Evolutionary conservation across 2,888 invertebrate species (phyloP).

Genomic region (Lithophane socia): DNA sequence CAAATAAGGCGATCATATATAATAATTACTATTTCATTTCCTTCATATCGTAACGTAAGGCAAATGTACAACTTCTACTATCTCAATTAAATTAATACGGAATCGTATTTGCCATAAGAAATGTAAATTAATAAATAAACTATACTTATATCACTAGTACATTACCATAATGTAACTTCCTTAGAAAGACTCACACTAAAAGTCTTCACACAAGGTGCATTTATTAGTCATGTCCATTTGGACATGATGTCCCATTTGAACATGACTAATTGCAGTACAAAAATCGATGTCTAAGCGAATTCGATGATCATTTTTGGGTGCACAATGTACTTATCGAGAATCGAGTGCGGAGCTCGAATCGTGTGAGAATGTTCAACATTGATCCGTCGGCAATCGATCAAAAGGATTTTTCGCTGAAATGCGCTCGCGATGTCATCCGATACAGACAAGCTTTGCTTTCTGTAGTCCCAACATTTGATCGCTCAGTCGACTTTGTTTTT

Average conservation of each 20-base stretch:
- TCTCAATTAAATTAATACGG: constrained; percentile 25
- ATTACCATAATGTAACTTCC: constrained; percentile 35
- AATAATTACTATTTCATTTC: constrained; percentile 48
- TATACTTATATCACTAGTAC: constrained; percentile 4
- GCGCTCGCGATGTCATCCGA: constrained; percentile 79
- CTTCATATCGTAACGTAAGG: constrained; percentile 33
- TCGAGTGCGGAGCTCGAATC: constrained; percentile 74
- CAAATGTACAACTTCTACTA: constrained; percentile 16
- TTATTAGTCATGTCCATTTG: too few species aligned
- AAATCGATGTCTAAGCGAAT: constrained; percentile 61
- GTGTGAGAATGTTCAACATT: constrained; percentile 89
- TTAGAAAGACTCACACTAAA: constrained; percentile 33
- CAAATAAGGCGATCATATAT: constrained; percentile 40
- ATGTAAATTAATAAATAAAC: constrained; percentile 36
- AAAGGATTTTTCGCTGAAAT: constrained; percentile 86
- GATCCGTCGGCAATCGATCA: constrained; percentile 83
- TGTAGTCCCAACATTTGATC: constrained; percentile 72
- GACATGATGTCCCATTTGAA: background rate
- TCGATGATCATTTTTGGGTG: constrained; percentile 81
- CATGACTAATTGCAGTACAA: constrained; percentile 61
- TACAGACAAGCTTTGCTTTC: constrained; percentile 76
- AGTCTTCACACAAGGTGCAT: constrained; percentile 39
- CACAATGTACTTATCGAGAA: constrained; percentile 69
- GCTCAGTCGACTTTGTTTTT: constrained; percentile 58
- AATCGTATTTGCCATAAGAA: constrained; percentile 25